These are phyloP conservation scores for Notamacropus eugenii DNA, from an alignment of 2,797 vertebrate species.

Conservation along the genomic window DNA sequence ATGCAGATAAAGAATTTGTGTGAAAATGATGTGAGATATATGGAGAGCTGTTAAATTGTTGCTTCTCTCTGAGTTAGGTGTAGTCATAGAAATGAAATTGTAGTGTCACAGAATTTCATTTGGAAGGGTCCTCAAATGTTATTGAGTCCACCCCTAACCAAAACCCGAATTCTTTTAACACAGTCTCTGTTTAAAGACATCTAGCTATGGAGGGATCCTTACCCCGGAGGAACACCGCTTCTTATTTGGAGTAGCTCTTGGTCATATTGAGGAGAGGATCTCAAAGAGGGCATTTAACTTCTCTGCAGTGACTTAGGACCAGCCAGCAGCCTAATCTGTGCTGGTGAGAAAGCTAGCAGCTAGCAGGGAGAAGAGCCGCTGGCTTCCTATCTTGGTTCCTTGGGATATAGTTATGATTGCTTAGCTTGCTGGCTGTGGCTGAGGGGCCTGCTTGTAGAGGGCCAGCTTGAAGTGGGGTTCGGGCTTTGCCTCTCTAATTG, in stretches of 20 bases:
- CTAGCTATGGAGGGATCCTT: background rate
- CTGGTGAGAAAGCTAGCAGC: background rate
- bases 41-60: background rate
- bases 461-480: background rate
- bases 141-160: background rate
- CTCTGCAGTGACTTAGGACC: background rate
- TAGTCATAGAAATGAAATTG: background rate
- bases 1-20: background rate
- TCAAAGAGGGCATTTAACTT: conserved; percentile 7
- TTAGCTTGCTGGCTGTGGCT: background rate
- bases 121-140: background rate
- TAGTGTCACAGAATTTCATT: background rate
- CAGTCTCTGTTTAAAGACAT: background rate
- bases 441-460: background rate
- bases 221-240: background rate
- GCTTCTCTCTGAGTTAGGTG: background rate
- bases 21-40: background rate
- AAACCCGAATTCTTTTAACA: background rate
- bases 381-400: background rate
- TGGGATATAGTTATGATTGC: background rate
- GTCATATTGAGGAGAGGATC: background rate
- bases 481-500: background rate
- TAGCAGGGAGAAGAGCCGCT: conserved; percentile 2
- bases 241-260: background rate
- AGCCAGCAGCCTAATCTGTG: background rate